A percentile compares a stretch with the other conserved stretches of the same genome.
Evolutionary conservation across 2,888 invertebrate species (phyloP).

Genomic region (Galerucella calmariensis): DNA sequence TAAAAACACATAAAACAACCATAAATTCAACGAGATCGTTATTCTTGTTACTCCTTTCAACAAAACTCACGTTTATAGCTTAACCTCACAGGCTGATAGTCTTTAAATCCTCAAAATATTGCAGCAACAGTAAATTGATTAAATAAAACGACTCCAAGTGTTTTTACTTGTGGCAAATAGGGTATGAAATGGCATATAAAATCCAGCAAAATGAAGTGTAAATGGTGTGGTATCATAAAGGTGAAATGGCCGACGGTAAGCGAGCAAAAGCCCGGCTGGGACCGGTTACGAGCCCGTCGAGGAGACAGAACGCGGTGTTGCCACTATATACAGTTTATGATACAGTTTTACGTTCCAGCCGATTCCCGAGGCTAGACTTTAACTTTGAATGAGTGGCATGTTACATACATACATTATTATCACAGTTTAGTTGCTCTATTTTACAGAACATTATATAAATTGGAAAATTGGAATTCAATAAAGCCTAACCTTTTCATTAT

Average conservation of each 20-base stretch:
- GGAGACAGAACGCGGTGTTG: constrained; percentile 43
- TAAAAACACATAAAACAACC: constrained; percentile 4
- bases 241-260: constrained; percentile 63
- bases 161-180: constrained; percentile 54
- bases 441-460: neutral
- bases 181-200: constrained; percentile 58
- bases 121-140: constrained; percentile 36
- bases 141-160: constrained; percentile 37
- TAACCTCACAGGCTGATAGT: constrained; percentile 6
- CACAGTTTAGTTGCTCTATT: neutral
- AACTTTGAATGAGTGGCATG: constrained; percentile 1
- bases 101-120: constrained; percentile 34
- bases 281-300: constrained; percentile 61
- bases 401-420: neutral
- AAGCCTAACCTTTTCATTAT: neutral
- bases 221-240: constrained; percentile 62
- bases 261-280: constrained; percentile 61
- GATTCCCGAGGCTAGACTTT: neutral
- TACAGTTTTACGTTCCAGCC: constrained; percentile 32
- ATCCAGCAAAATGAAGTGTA: constrained; percentile 63
- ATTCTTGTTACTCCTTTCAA: neutral
- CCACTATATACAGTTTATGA: constrained; percentile 13
- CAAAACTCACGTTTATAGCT: constrained; percentile 13
- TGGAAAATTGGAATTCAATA: neutral
- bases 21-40: neutral